phyloP scores from a whole-genome alignment of 2,113 vertebrate genomes.

The Megaleporinus macrocephalus region DNA sequence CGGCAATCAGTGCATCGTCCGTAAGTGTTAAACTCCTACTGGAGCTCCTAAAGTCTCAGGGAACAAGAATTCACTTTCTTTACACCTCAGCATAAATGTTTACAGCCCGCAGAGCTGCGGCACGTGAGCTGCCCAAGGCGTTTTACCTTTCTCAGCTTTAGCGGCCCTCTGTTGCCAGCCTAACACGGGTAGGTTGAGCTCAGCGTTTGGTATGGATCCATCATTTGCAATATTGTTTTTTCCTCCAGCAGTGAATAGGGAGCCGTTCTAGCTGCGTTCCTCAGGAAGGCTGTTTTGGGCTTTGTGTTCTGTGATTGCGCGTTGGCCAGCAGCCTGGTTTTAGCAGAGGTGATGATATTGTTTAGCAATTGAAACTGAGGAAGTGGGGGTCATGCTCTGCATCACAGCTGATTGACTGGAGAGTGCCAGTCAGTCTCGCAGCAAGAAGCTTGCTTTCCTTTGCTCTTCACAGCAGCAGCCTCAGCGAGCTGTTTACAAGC shows the following conservation, averaged over 20 bases:
- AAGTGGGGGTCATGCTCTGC: conserved; percentile 63
- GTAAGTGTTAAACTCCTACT: conserved; percentile 82
- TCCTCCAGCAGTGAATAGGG: conserved; percentile 38
- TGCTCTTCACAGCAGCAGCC: background rate
- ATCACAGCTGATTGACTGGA: conserved; percentile 63
- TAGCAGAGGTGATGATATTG: conserved; percentile 71
- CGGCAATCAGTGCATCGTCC: conserved; percentile 99
- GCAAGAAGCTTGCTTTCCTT: background rate
- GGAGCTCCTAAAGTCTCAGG: too few relatives aligned
- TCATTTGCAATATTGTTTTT: conserved; percentile 29
- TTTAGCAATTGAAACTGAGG: conserved; percentile 72
- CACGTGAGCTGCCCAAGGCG: background rate
- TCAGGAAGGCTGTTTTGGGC: conserved; percentile 62
- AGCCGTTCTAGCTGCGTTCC: conserved; percentile 14
- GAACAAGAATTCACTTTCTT: too few relatives aligned
- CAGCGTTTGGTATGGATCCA: background rate
- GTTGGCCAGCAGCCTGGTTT: conserved; percentile 58
- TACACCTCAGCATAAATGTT: background rate
- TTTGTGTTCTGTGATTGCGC: conserved; percentile 63
- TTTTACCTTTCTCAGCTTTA: too few relatives aligned
- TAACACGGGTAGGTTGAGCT: background rate
- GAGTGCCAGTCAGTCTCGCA: background rate
- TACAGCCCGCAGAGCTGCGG: background rate
- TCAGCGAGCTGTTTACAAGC: background rate
- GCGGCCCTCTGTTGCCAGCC: background rate